phyloP scores from a whole-genome alignment of 2,113 vertebrate species.

The Macrotis lagotis region DNA sequence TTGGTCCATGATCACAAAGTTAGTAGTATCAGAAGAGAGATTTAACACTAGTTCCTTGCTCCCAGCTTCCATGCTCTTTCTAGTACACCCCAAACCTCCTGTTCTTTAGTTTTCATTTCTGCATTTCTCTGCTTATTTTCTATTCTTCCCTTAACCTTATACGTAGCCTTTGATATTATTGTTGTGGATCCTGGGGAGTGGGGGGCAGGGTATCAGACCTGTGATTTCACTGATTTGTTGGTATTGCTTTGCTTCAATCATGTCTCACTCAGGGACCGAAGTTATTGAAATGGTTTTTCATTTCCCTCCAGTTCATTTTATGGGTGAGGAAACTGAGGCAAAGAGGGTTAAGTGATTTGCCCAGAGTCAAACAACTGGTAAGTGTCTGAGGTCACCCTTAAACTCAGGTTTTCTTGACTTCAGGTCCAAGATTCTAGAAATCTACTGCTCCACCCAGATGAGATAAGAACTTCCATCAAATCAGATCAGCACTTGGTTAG shows the following conservation, averaged over 20 bases:
- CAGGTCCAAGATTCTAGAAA: not conserved
- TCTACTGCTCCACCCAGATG: not conserved
- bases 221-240: not conserved
- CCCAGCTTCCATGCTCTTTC: not conserved
- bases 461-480: not conserved
- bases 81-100: not conserved
- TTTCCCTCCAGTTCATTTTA: not conserved
- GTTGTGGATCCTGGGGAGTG: rapidly evolving
- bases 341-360: not conserved
- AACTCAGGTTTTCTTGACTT: not conserved
- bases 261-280: not conserved
- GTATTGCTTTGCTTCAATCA: not conserved
- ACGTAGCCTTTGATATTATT: not conserved
- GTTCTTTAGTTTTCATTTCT: not conserved
- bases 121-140: not conserved
- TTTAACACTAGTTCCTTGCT: not conserved
- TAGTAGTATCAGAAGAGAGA: not conserved
- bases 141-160: not conserved
- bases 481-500: not conserved
- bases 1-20: not conserved
- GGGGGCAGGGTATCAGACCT: not conserved
- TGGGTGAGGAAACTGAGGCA: not conserved
- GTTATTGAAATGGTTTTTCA: not conserved
- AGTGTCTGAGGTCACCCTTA: not conserved
- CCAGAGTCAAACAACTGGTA: not conserved